A percentile compares a stretch with the other conserved stretches of the same genome.
phyloP scores from a whole-genome alignment of 2,113 vertebrate genomes.

The Elephantulus edwardii region DNA sequence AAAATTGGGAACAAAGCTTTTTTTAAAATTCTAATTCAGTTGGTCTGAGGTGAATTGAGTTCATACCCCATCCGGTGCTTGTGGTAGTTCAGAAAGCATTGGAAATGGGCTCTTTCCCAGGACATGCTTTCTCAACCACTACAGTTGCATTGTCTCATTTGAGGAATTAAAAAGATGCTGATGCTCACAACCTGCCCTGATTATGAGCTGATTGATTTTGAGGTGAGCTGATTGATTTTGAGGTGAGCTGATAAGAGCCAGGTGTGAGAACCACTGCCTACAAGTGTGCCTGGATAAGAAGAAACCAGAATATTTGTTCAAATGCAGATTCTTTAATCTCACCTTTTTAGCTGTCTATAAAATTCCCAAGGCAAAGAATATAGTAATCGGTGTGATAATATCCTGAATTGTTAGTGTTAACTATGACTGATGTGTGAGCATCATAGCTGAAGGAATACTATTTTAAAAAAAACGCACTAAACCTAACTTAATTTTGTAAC shows the following conservation, averaged over 20 bases:
- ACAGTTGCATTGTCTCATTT: neutral
- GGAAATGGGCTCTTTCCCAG: neutral
- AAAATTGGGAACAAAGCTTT: neutral
- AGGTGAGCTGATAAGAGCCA: neutral
- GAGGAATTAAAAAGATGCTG: neutral
- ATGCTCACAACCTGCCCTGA: neutral
- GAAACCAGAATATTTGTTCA: neutral
- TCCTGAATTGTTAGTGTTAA: conserved; percentile 5
- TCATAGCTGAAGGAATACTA: neutral
- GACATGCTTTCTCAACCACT: neutral
- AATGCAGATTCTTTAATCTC: neutral
- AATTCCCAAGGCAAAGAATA: neutral
- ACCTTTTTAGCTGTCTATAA: neutral
- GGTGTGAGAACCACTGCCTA: neutral
- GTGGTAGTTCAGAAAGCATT: neutral
- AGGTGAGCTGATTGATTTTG: neutral
- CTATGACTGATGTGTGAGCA: neutral
- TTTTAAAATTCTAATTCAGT: neutral
- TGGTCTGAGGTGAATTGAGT: neutral
- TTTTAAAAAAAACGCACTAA: neutral
- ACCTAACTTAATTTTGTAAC: neutral
- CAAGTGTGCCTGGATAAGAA: neutral
- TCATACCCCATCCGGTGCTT: neutral
- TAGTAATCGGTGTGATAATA: neutral
- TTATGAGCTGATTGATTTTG: neutral